Conservation (phyloP, 2,888 invertebrate species). For the Spatulosminthurus flaviceps region DNA sequence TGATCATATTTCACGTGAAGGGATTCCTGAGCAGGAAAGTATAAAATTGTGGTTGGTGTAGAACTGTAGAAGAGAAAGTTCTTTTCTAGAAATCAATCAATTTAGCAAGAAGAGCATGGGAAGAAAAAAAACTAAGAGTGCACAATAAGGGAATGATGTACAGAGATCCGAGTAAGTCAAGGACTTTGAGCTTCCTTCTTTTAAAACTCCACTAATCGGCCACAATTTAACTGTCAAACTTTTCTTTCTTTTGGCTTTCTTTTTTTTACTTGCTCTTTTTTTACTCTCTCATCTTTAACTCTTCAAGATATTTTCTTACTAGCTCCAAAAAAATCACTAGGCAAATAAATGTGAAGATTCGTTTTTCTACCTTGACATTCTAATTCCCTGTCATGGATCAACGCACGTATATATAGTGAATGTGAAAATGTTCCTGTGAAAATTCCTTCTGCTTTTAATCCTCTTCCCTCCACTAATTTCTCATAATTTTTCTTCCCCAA, state of each 20-base stretch:
- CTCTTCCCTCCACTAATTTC: background rate
- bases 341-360: background rate
- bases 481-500: too few relatives aligned
- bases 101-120: background rate
- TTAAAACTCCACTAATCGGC: background rate
- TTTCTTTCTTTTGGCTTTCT: slow-evolving; percentile 1
- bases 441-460: slow-evolving; percentile 1
- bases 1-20: too few relatives aligned
- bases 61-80: too few relatives aligned
- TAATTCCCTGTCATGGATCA: background rate
- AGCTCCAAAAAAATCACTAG: background rate
- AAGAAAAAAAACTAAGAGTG: background rate
- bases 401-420: too few relatives aligned
- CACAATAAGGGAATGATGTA: background rate
- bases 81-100: background rate
- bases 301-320: background rate
- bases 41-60: too few relatives aligned
- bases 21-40: too few relatives aligned
- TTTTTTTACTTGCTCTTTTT: background rate
- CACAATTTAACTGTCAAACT: slow-evolving; percentile 8
- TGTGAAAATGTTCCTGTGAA: background rate
- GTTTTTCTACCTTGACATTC: background rate
- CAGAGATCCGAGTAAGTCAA: background rate
- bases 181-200: background rate
- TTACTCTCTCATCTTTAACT: background rate